Evolutionary conservation across 2,888 invertebrate genomes (phyloP).

Genomic region (Tanypteryx hageni): DNA sequence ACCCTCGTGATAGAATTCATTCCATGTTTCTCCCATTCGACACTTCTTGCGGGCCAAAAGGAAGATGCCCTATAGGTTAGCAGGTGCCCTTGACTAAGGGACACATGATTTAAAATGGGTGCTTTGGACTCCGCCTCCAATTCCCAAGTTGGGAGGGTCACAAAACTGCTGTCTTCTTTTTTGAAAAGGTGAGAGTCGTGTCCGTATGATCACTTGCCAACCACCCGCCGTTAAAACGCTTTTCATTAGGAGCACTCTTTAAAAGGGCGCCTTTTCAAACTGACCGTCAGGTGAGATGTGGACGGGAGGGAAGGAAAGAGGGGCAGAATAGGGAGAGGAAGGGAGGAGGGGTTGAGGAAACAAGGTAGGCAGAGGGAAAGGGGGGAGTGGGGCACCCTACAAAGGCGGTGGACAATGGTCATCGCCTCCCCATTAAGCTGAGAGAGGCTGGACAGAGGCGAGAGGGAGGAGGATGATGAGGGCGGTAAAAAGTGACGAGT

Average conservation of each 20-base stretch:
- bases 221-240: slow-evolving; percentile 15
- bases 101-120: neutral
- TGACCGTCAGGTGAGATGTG: neutral
- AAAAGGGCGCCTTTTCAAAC: slow-evolving; percentile 38
- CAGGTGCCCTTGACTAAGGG: neutral
- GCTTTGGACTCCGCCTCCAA: neutral
- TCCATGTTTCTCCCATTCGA: neutral
- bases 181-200: slow-evolving; percentile 1
- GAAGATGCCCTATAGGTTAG: neutral
- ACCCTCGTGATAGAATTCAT: neutral
- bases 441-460: slow-evolving; percentile 67
- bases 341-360: slow-evolving; percentile 65
- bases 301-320: slow-evolving; percentile 66
- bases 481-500: neutral
- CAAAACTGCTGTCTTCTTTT: neutral
- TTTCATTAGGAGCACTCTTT: slow-evolving; percentile 56
- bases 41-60: neutral
- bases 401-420: slow-evolving; percentile 73
- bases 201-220: slow-evolving; percentile 21
- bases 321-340: slow-evolving; percentile 28
- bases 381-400: slow-evolving; percentile 73
- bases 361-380: slow-evolving; percentile 45
- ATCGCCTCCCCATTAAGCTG: slow-evolving; percentile 65
- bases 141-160: neutral
- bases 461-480: slow-evolving; percentile 27